Base-by-base conservation (phyloP, 2,797 vertebrate species). In the Discoglossus pictus region DNA sequence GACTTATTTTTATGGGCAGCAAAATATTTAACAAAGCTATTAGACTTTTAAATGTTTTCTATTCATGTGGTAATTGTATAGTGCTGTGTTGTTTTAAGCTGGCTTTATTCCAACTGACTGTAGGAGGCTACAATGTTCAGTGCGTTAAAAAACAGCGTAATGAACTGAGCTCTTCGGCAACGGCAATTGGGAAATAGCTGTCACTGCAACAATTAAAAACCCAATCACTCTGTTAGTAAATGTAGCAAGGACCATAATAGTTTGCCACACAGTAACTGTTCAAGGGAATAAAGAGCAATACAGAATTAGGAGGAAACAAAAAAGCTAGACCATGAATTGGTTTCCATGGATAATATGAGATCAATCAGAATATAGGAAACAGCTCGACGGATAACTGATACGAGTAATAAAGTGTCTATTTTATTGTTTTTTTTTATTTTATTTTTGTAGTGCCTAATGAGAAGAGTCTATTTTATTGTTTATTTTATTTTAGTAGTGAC, bases 141-240 rank as follows among this genome's bases (percentile, higher is more conserved):
- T 79, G 76, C 74, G 82, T 77, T 77, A 83, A 83, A 66, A 79
- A n/a, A n/a, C 82, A 88, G 75, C 55, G 65, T 76, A 82, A 87
- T 73, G 81, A 89, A 86, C 78, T 75, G 71, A 82, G 51, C 42
- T 76, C 73, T 65, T 77, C 76, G 80, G 78, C 74, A 84, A 76
- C 73, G 82, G 80, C 76, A 76, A 51, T 61, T 60, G 70, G 39
- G 31, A 20, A 53, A 40, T 61, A 25, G 0, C 13, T 56, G 42
- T 42, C 39, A 54, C 34, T 20, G 23, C 6, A 17, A 59, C 21
- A 52, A 42, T 15, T 11, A 70, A 35, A 2, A 69, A 50, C n/a
- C 12, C 44, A 21, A 47, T 21, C 46, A 50, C 13, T n/a, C 3
- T 24, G 1, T 10, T 59, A 15, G 44, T 18, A 25, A 7, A 24